phyloP scores from a whole-genome alignment of 2,888 invertebrate species.

The Serrognathus titanus region DNA sequence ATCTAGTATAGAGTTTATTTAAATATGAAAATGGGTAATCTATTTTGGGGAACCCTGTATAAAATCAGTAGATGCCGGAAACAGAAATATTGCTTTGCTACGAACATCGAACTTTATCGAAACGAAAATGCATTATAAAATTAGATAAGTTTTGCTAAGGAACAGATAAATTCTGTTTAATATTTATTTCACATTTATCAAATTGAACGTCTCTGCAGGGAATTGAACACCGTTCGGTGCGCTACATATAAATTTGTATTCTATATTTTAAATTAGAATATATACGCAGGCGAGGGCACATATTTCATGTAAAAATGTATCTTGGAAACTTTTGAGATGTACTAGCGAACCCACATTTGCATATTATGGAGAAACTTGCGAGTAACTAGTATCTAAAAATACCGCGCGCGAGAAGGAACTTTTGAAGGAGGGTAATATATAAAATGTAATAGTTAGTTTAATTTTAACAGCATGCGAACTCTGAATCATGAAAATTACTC shows the following conservation, averaged over 20 bases:
- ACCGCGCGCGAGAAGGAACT: conserved; percentile 16
- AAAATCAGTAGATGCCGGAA: no score
- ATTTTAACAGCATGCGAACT: conserved; percentile 26
- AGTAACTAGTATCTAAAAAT: conserved; percentile 27
- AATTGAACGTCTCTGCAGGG: conserved; percentile 48
- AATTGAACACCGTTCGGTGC: conserved; percentile 41
- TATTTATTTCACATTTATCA: conserved; percentile 51
- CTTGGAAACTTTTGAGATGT: conserved; percentile 40
- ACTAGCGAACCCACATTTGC: conserved; percentile 45
- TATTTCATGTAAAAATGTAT: conserved; percentile 49
- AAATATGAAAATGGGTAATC: no score
- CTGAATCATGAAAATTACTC: conserved; percentile 34
- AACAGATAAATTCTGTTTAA: conserved; percentile 42
- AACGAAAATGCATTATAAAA: no score
- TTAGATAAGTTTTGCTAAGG: not conserved
- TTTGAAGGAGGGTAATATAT: conserved; percentile 24
- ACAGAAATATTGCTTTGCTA: no score
- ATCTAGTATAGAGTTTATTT: no score
- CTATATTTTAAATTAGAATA: conserved; percentile 53
- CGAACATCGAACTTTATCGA: no score
- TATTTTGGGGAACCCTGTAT: no score
- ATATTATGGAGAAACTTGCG: conserved; percentile 46
- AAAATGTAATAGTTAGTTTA: conserved; percentile 27
- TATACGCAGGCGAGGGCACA: conserved; percentile 48
- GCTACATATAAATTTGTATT: conserved; percentile 50